phyloP scores from a whole-genome alignment of 2,113 vertebrate species.

The Spermophilus dauricus region DNA sequence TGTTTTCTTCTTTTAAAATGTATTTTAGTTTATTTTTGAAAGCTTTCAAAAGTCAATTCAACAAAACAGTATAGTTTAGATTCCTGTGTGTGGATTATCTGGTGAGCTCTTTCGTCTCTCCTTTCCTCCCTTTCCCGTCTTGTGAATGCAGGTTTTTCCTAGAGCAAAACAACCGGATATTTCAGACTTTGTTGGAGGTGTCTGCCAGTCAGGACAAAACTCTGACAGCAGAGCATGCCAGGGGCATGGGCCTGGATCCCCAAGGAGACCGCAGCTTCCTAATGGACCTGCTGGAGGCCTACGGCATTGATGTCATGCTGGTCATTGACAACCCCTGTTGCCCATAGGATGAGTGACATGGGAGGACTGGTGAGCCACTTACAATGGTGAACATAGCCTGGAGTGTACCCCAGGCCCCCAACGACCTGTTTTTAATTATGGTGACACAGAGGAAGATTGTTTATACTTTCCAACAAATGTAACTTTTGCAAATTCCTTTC shows the following conservation, averaged over 20 bases:
- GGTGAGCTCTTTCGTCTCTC: neutral
- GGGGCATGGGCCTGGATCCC: slow-evolving; percentile 98
- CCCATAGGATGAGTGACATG: slow-evolving; percentile 86
- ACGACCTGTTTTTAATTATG: slow-evolving; percentile 75
- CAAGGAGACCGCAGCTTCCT: slow-evolving; percentile 96
- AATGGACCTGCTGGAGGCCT: slow-evolving; percentile 97
- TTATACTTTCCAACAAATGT: slow-evolving; percentile 82
- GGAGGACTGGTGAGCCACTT: neutral
- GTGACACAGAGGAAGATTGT: slow-evolving; percentile 80
- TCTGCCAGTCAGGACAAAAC: slow-evolving; percentile 95
- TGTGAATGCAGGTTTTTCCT: slow-evolving; percentile 95
- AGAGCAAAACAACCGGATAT: slow-evolving; percentile 98
- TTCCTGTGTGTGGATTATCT: neutral
- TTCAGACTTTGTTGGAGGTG: slow-evolving; percentile 96
- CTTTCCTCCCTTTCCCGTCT: neutral
- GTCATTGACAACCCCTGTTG: slow-evolving; percentile 99
- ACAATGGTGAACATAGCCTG: slow-evolving; percentile 66
- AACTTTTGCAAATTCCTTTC: slow-evolving; percentile 74
- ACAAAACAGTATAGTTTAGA: neutral
- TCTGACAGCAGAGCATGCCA: slow-evolving; percentile 95
- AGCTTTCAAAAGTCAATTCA: neutral
- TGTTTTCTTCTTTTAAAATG: neutral
- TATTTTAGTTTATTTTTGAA: neutral
- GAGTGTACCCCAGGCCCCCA: slow-evolving; percentile 67
- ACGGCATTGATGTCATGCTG: slow-evolving; percentile 96